Conservation (phyloP, 1,140 invertebrate species). For the Ganaspis sp. region DNA sequence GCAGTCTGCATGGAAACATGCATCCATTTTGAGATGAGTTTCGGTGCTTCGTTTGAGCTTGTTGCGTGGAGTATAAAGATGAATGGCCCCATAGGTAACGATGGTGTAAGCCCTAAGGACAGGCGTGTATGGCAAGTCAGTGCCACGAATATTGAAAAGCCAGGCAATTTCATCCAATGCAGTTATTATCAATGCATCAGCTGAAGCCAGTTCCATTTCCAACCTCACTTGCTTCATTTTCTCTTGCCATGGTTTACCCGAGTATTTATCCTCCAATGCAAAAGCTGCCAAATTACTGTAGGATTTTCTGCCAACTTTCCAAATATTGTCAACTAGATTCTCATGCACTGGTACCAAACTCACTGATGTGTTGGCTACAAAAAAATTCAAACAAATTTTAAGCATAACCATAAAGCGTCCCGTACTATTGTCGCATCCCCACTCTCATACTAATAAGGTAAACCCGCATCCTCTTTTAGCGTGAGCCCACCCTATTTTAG, state of each 20-base stretch:
- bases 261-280: slow-evolving; percentile 77
- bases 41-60: slow-evolving; percentile 78
- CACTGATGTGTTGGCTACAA: slow-evolving; percentile 74
- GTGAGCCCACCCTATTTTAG: too few species aligned
- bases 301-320: slow-evolving; percentile 81
- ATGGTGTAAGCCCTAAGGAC: slow-evolving; percentile 89
- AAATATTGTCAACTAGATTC: slow-evolving; percentile 89
- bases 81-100: slow-evolving; percentile 80
- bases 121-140: slow-evolving; percentile 92
- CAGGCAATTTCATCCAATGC: slow-evolving; percentile 95
- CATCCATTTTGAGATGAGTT: slow-evolving; percentile 79
- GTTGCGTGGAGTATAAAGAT: slow-evolving; percentile 79
- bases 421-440: too few species aligned
- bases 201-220: slow-evolving; percentile 81
- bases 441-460: too few species aligned
- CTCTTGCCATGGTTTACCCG: slow-evolving; percentile 83
- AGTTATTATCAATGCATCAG: slow-evolving; percentile 89
- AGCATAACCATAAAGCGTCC: too few species aligned
- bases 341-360: slow-evolving; percentile 81
- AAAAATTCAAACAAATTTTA: neutral
- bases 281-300: slow-evolving; percentile 75
- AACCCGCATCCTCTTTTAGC: too few species aligned
- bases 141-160: slow-evolving; percentile 95
- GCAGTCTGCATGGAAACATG: slow-evolving; percentile 80
- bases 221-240: slow-evolving; percentile 84